Evolutionary conservation across 2,113 vertebrate species (phyloP).

Genomic region (Enhydra lutris): DNA sequence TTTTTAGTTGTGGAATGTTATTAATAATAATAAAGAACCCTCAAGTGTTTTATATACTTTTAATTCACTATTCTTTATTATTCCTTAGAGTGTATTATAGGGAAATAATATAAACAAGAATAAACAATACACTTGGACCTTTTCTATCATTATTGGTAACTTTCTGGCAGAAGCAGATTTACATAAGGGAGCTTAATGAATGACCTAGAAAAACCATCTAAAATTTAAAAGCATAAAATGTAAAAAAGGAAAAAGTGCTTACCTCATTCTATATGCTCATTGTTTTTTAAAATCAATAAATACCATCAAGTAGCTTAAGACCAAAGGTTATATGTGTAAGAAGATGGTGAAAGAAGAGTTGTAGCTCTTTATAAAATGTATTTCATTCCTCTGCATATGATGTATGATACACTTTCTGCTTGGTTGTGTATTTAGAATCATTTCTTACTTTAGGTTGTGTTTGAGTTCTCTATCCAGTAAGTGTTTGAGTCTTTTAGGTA

Average conservation of each 20-base stretch:
- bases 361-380: not conserved
- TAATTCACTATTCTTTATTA: not conserved
- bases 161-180: slow-evolving; percentile 1
- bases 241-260: not conserved
- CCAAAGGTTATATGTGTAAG: not conserved
- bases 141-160: not conserved
- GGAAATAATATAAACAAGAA: not conserved
- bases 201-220: not conserved
- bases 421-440: not conserved
- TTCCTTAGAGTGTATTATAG: not conserved
- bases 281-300: not conserved
- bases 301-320: not conserved
- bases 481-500: not conserved
- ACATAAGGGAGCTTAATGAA: not conserved
- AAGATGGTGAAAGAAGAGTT: not conserved
- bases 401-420: not conserved
- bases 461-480: not conserved
- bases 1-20: not conserved
- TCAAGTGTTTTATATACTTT: not conserved
- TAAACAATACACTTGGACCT: not conserved
- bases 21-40: not conserved
- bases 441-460: not conserved
- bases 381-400: not conserved
- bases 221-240: not conserved
- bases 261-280: not conserved